Percentiles rank a stretch among this genome's conserved stretches.
These are phyloP conservation scores for Sebastes glaucus DNA, from an alignment of 2,797 vertebrate genomes.

Conservation along the genomic window DNA sequence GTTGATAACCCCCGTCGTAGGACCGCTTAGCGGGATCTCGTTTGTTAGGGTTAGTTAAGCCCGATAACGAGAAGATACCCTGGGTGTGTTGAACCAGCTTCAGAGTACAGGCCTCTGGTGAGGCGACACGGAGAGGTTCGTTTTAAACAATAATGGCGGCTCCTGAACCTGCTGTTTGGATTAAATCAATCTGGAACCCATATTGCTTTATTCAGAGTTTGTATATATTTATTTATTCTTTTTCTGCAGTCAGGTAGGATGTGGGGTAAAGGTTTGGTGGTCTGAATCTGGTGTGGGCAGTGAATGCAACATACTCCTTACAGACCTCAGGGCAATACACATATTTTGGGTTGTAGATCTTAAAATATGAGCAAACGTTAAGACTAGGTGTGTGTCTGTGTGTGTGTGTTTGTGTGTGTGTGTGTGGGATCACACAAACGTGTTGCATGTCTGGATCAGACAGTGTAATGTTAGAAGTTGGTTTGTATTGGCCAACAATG, in stretches of 20 bases:
- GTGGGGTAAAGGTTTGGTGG: not conserved
- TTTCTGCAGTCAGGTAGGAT: not conserved
- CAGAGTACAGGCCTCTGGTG: no score
- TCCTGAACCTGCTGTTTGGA: not conserved
- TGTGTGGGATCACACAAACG: not conserved
- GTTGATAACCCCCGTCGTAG: no score
- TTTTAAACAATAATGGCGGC: no score
- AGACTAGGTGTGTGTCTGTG: not conserved
- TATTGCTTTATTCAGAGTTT: not conserved
- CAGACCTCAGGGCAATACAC: no score
- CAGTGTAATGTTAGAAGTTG: not conserved
- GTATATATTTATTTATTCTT: not conserved
- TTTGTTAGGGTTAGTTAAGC: no score
- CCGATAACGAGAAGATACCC: no score
- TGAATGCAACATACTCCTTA: not conserved
- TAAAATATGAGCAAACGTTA: not conserved
- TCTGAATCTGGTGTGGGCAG: not conserved
- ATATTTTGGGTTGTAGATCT: no score
- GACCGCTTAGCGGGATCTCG: no score
- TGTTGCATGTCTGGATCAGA: slow-evolving; percentile 29
- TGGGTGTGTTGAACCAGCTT: no score
- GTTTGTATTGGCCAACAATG: slow-evolving; percentile 42
- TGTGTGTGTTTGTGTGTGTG: not conserved
- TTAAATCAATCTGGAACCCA: not conserved
- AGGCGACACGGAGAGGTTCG: no score